Conservation (phyloP, 2,888 invertebrate species). For the Cyaniris semiargus region DNA sequence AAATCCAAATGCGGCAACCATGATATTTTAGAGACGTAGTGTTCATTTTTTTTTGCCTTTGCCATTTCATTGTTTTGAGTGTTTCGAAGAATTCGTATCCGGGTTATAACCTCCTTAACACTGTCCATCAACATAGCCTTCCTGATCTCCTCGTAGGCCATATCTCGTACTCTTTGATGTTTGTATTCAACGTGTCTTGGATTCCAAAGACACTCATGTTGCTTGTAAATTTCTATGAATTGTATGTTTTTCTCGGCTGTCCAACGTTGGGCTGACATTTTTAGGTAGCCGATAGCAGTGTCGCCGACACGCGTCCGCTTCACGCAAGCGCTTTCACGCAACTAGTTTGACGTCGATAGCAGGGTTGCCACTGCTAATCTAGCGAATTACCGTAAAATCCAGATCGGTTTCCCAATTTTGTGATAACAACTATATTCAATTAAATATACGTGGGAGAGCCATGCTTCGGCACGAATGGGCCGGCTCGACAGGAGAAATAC, state of each 20-base stretch:
- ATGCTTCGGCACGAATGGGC: too few species aligned
- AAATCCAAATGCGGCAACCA: conserved; percentile 27
- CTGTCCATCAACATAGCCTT: conserved; percentile 22
- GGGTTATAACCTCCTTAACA: conserved; percentile 6
- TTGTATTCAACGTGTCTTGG: conserved; percentile 18
- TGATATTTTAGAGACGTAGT: conserved; percentile 25
- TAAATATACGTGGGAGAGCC: too few species aligned
- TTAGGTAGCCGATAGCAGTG: neutral
- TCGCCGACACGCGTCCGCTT: neutral
- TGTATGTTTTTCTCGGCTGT: conserved; percentile 16
- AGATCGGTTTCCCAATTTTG: neutral
- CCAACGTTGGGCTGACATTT: conserved; percentile 22
- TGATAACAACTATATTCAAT: neutral
- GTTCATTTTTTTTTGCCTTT: conserved; percentile 14
- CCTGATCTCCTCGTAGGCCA: conserved; percentile 16
- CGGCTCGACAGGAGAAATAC: too few species aligned
- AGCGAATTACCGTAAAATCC: neutral
- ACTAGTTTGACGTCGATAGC: conserved; percentile 12
- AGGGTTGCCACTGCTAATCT: neutral
- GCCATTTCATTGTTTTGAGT: conserved; percentile 22
- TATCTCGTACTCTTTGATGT: conserved; percentile 15
- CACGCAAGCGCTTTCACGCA: conserved; percentile 14
- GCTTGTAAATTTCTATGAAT: conserved; percentile 23
- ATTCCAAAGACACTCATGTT: conserved; percentile 25
- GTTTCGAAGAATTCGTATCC: conserved; percentile 28